Percentiles rank a stretch among this genome's conserved stretches.
phyloP scores from a whole-genome alignment of 2,113 vertebrate genomes.

The Oncorhynchus mykiss region DNA sequence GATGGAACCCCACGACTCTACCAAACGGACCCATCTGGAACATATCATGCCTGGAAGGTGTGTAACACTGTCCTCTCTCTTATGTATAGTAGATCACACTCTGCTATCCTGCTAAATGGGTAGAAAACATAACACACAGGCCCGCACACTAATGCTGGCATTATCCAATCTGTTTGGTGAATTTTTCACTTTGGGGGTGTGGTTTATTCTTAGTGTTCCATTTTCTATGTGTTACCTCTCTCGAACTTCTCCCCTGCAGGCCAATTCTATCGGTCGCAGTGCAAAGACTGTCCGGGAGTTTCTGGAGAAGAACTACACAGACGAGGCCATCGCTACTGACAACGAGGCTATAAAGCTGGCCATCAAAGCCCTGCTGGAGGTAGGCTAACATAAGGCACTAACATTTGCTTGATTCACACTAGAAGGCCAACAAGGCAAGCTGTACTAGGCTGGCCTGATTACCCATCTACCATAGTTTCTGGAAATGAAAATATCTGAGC shows the following conservation, averaged over 20 bases:
- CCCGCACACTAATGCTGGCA: too few relatives aligned
- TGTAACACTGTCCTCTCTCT: background rate
- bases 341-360: slow-evolving; percentile 82
- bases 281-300: slow-evolving; percentile 87
- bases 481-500: too few relatives aligned
- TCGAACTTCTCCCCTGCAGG: slow-evolving; percentile 56
- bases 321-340: slow-evolving; percentile 84
- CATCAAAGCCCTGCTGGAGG: slow-evolving; percentile 85
- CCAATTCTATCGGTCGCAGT: slow-evolving; percentile 86
- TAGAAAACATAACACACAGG: too few relatives aligned
- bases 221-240: background rate
- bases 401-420: background rate
- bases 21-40: slow-evolving; percentile 86
- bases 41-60: slow-evolving; percentile 89
- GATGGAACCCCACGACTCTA: slow-evolving; percentile 85
- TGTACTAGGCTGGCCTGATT: too few relatives aligned
- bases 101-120: background rate
- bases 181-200: background rate
- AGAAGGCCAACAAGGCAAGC: too few relatives aligned
- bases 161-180: too few relatives aligned
- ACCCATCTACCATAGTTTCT: too few relatives aligned
- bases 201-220: background rate
- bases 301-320: slow-evolving; percentile 85
- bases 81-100: background rate
- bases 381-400: slow-evolving; percentile 36